These are phyloP conservation scores for Oostethus manadensis DNA, from an alignment of 2,113 vertebrate genomes.

Conservation along the genomic window DNA sequence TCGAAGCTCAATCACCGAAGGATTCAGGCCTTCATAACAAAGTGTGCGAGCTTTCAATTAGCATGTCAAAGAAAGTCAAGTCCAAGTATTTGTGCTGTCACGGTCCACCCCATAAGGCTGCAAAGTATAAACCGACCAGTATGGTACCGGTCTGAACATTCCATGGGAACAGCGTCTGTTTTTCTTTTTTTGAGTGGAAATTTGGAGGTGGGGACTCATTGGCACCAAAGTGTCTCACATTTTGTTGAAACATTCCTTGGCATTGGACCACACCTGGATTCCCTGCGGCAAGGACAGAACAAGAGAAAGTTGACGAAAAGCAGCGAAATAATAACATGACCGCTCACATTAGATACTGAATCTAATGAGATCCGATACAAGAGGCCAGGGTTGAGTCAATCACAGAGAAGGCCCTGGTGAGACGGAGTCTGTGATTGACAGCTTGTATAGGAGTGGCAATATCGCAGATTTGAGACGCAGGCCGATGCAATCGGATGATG, in stretches of 20 bases:
- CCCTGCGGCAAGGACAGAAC: constrained; percentile 68
- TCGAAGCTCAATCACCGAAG: background rate
- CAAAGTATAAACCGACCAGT: constrained; percentile 3
- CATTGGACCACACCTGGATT: constrained; percentile 94
- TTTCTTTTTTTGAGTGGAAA: background rate
- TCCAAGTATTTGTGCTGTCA: constrained; percentile 12
- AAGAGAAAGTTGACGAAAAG: background rate
- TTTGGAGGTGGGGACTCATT: background rate
- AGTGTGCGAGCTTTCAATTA: constrained; percentile 2
- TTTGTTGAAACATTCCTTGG: constrained; percentile 95
- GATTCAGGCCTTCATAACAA: background rate
- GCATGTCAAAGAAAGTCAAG: constrained; percentile 14
- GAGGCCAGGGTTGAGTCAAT: too few relatives aligned
- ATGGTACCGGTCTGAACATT: constrained; percentile 18
- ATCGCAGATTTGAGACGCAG: too few relatives aligned
- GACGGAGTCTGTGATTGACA: too few relatives aligned
- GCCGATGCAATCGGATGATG: too few relatives aligned
- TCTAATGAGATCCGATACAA: too few relatives aligned
- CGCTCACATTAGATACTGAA: too few relatives aligned
- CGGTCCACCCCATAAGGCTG: constrained; percentile 1
- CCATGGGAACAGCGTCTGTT: background rate
- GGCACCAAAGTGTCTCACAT: constrained; percentile 75
- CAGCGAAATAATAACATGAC: too few relatives aligned
- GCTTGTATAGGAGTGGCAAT: too few relatives aligned
- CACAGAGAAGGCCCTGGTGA: too few relatives aligned